phyloP scores from a whole-genome alignment of 23 tunicate genomes.

The Halocynthia roretzi region DNA sequence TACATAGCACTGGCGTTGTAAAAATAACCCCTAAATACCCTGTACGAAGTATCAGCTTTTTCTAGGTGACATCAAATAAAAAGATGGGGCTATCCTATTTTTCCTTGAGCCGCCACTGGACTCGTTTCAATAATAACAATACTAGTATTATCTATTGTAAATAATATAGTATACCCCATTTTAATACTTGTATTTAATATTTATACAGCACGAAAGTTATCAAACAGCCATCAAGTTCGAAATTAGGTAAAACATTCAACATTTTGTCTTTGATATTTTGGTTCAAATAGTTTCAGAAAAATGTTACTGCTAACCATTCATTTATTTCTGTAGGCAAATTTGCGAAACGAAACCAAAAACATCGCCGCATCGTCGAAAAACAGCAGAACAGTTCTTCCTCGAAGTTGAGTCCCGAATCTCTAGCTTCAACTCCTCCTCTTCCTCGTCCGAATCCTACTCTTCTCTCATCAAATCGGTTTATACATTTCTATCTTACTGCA shows the following conservation, averaged over 20 bases:
- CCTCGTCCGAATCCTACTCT: conserved; percentile 11
- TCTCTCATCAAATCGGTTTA: neutral
- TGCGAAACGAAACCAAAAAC: too few relatives aligned
- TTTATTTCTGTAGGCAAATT: conserved; percentile 4
- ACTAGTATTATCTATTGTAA: too few relatives aligned
- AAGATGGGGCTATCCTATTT: too few relatives aligned
- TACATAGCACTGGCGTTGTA: too few relatives aligned
- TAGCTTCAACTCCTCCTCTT: conserved; percentile 24
- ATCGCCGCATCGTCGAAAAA: conserved; percentile 11
- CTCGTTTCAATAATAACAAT: too few relatives aligned
- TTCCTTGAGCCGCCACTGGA: too few relatives aligned
- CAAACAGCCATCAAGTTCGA: conserved; percentile 75
- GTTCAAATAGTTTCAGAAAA: neutral
- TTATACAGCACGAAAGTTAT: conserved; percentile 70
- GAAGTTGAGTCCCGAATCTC: conserved; percentile 11
- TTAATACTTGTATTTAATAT: too few relatives aligned
- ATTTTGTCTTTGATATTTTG: conserved; percentile 1
- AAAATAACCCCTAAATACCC: too few relatives aligned
- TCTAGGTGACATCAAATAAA: too few relatives aligned
- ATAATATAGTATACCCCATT: too few relatives aligned
- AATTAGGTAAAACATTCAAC: conserved; percentile 42
- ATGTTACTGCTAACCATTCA: neutral
- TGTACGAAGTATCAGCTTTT: too few relatives aligned
- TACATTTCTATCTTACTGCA: neutral
- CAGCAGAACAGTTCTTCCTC: neutral